phyloP scores from a whole-genome alignment of 2,888 invertebrate genomes.

The Phortica magna region DNA sequence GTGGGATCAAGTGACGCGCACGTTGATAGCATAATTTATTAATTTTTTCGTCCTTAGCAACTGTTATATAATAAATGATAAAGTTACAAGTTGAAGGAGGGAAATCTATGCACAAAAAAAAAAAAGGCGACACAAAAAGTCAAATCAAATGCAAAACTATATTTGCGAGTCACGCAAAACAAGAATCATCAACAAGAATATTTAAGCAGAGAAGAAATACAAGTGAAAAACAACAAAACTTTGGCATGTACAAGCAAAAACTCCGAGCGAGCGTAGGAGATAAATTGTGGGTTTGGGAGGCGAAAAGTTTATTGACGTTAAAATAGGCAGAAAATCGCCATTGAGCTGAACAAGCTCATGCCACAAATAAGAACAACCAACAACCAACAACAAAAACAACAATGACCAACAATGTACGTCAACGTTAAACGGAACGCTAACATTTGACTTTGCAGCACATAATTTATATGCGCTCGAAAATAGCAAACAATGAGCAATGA shows the following conservation, averaged over 20 bases:
- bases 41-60: constrained; percentile 9
- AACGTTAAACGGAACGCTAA: background rate
- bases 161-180: constrained; percentile 15
- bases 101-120: too few relatives aligned
- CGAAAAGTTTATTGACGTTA: constrained; percentile 21
- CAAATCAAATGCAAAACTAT: constrained; percentile 14
- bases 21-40: constrained; percentile 12
- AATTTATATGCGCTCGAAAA: constrained; percentile 33
- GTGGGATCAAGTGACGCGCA: background rate
- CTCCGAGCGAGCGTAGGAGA: too few relatives aligned
- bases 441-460: constrained; percentile 34
- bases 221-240: background rate
- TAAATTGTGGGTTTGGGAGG: background rate
- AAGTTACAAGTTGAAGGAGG: background rate
- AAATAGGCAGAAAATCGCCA: background rate
- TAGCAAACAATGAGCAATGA: background rate
- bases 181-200: background rate
- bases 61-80: background rate
- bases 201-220: constrained; percentile 3
- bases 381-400: background rate
- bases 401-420: too few relatives aligned
- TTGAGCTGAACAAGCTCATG: background rate
- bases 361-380: too few relatives aligned
- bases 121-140: background rate
- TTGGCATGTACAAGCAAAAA: background rate